A percentile compares a stretch with the other conserved stretches of the same genome.
These are phyloP conservation scores for Myotis brandtii DNA, from an alignment of 2,113 vertebrate genomes.

Conservation along the genomic window DNA sequence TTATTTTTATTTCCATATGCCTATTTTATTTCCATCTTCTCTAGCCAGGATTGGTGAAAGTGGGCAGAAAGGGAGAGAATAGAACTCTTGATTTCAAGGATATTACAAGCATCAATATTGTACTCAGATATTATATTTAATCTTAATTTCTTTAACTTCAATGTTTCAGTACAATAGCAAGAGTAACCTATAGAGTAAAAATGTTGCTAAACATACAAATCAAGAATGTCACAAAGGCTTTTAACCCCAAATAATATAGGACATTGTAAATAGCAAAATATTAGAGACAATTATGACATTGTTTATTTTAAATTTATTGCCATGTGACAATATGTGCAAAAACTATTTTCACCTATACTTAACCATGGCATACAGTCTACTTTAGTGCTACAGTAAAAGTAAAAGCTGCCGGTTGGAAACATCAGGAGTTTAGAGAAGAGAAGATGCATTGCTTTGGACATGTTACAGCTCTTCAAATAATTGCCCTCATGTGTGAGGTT, in stretches of 20 bases:
- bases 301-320: not conserved
- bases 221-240: not conserved
- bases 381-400: not conserved
- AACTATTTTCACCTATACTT: not conserved
- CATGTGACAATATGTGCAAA: not conserved
- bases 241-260: not conserved
- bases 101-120: not conserved
- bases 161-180: not conserved
- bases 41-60: not conserved
- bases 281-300: not conserved
- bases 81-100: not conserved
- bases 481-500: not conserved
- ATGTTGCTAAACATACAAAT: not conserved
- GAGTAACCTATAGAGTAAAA: not conserved
- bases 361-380: not conserved
- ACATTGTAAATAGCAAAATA: constrained; percentile 20
- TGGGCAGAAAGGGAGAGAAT: not conserved
- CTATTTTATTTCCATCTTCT: not conserved
- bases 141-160: not conserved
- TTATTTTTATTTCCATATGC: not conserved
- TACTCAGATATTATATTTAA: not conserved
- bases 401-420: not conserved
- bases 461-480: not conserved
- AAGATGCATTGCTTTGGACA: not conserved
- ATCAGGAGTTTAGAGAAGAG: not conserved